Base-by-base conservation (phyloP, 2,797 vertebrate genomes). In the Acanthornis magna region DNA sequence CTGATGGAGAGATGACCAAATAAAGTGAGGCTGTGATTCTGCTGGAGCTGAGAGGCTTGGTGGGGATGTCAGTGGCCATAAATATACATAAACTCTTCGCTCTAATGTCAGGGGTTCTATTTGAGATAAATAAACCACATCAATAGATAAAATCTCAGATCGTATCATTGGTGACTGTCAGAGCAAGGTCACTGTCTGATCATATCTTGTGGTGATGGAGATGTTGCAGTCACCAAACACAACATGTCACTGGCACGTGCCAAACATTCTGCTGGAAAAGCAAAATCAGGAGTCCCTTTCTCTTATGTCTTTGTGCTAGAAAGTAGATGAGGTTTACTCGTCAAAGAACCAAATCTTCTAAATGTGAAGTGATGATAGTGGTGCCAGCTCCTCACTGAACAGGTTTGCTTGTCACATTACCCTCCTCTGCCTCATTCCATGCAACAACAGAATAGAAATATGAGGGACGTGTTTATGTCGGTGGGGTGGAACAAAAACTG, bases 171-270 rank as follows among this genome's bases (percentile, higher is more conserved):
- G 22, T 72, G 42, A 72, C 30, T 51, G 36, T 20, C 7, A 16
- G 43, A 61, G 63, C 38, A 73, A 34, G 10, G 9, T 16, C 34
- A n/a, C 8, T 1, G 0, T 48, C 47, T 60, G 54, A 67, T 48
- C 32, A 8, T 5, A 9, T 2, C 14, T 47, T 55, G 38, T 42
- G 27, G 45, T 58, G 29, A 51, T 3, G 11, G n/a, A 73, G 15
- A 36, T 27, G 20, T 47, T 32, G 16, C 8, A 42, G 21, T 32
- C 45, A 45, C 16, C 67, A 65, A 55, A 43, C 21, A 58, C 10
- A 66, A 11, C 0, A 0, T n/a, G 42, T 15, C 12, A 5, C 29
- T 42, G 51, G 76, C 62, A 84, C 16, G 7, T 5, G 6, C 71
- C 45, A 26, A 5, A 73, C n/a, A 10, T 54, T 38, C 32, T 77